These are phyloP conservation scores for Aphyosemion australe DNA, from an alignment of 2,113 vertebrate genomes.

Conservation along the genomic window DNA sequence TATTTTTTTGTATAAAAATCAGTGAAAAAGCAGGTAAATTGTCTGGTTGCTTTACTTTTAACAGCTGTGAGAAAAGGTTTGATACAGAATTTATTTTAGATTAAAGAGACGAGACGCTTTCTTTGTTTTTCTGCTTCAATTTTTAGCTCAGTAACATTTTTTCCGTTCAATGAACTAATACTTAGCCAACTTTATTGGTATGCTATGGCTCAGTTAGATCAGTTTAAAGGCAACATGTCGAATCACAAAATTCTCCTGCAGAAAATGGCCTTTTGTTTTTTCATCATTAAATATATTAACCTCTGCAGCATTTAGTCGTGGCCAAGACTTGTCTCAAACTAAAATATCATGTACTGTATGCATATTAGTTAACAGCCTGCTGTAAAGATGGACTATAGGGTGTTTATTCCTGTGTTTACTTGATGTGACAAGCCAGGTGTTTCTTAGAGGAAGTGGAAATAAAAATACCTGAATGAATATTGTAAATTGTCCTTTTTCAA, in stretches of 20 bases:
- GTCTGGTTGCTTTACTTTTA: constrained; percentile 15
- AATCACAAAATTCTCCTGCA: too few relatives aligned
- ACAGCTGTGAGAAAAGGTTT: neutral
- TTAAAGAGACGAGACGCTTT: too few relatives aligned
- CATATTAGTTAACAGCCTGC: neutral
- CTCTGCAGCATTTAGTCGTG: neutral
- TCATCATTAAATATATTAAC: neutral
- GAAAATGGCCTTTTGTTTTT: too few relatives aligned
- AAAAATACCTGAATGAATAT: constrained; percentile 48
- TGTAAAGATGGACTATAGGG: neutral
- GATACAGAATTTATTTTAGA: constrained; percentile 9
- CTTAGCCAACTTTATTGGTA: neutral
- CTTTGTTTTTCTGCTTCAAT: neutral
- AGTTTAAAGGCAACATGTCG: neutral
- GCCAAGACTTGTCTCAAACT: neutral
- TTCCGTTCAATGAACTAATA: neutral
- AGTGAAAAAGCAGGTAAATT: neutral
- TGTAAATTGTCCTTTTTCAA: constrained; percentile 18
- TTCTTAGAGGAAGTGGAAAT: constrained; percentile 37
- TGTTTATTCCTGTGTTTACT: constrained; percentile 30
- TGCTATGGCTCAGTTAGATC: constrained; percentile 22
- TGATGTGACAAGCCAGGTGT: constrained; percentile 35
- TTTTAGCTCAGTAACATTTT: too few relatives aligned
- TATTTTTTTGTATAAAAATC: constrained; percentile 38
- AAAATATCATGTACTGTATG: constrained; percentile 10